A percentile compares a stretch with the other conserved stretches of the same genome.
These are phyloP conservation scores for Chymomyza caudatula DNA, from an alignment of 2,888 invertebrate genomes.

Conservation along the genomic window DNA sequence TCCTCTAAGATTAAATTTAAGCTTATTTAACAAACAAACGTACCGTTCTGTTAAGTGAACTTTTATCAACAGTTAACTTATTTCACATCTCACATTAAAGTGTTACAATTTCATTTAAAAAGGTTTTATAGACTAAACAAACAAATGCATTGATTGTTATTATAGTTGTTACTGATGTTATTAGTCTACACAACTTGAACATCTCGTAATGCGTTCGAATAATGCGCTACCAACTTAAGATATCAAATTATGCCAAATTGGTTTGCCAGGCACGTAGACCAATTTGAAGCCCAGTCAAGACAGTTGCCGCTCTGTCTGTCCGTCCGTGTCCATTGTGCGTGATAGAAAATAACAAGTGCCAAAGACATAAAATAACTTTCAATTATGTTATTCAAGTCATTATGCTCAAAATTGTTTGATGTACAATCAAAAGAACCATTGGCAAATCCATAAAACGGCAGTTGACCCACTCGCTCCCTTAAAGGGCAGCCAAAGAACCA, in stretches of 20 bases:
- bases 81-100: background rate
- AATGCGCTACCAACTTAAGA: background rate
- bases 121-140: conserved; percentile 13
- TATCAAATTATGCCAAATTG: conserved; percentile 44
- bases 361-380: conserved; percentile 70
- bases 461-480: conserved; percentile 19
- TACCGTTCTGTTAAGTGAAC: background rate
- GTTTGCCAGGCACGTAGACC: conserved; percentile 55
- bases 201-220: conserved; percentile 17
- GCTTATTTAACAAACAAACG: too few relatives aligned
- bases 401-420: conserved; percentile 40
- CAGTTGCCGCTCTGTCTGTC: background rate
- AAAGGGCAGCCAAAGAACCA: conserved; percentile 32
- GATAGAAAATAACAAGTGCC: conserved; percentile 12
- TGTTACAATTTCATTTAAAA: background rate
- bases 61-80: background rate
- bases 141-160: conserved; percentile 42
- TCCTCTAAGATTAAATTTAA: too few relatives aligned
- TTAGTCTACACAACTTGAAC: background rate
- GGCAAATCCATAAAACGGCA: conserved; percentile 50
- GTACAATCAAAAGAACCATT: conserved; percentile 10
- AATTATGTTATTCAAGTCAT: conserved; percentile 50
- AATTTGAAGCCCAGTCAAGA: conserved; percentile 28
- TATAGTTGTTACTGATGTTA: background rate
- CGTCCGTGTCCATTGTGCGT: conserved; percentile 1